Evolutionary conservation across 1,140 invertebrate genomes (phyloP), one percentile per base, ranked within the genome.

Genomic region (Archivesica marissinica): DNA sequence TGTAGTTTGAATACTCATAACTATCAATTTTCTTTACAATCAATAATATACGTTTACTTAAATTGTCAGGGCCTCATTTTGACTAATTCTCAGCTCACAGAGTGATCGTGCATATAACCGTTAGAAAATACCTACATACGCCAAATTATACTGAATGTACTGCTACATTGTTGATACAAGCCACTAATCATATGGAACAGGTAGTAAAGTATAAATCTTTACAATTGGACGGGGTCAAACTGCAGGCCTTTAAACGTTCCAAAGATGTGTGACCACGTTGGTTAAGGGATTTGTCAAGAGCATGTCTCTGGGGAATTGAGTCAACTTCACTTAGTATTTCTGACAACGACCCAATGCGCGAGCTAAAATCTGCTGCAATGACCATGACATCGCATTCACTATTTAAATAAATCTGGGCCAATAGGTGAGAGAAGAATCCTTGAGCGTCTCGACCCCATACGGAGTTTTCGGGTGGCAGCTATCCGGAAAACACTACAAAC

Each of bases 231-330:
- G n/a, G n/a, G n/a, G n/a, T n/a, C n/a, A n/a, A n/a, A n/a, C n/a
- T n/a, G n/a, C n/a, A n/a, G n/a, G n/a, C 86, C 64, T 75, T 72
- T 44, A 75, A 39, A 68, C 85, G 59, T 35, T 78, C 59, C 25
- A 59, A n/a, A n/a, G 76, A 76, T 41, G 39, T 56, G 54, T 86
- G 85, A 13, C 77, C 68, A 74, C 82, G 85, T 70, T 86, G 85
- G 68, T 82, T 86, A 17, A 86, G n/a, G 52, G 1, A 76, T 17
- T 81, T 25, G 25, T 82, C 56, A 54, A 81, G 1, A 35, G 28
- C 15, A 23, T 7, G 39, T 61, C 75, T 38, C 17, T 38, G 4
- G 0, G 35, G 64, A 7, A 72, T 61, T 2, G 20, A 28, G 44
- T 79, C 84, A 33, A 2, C 13, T 7, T 66, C 64, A 6, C 61